phyloP scores from a whole-genome alignment of 2,797 vertebrate genomes.

The Okamejei kenojei region DNA sequence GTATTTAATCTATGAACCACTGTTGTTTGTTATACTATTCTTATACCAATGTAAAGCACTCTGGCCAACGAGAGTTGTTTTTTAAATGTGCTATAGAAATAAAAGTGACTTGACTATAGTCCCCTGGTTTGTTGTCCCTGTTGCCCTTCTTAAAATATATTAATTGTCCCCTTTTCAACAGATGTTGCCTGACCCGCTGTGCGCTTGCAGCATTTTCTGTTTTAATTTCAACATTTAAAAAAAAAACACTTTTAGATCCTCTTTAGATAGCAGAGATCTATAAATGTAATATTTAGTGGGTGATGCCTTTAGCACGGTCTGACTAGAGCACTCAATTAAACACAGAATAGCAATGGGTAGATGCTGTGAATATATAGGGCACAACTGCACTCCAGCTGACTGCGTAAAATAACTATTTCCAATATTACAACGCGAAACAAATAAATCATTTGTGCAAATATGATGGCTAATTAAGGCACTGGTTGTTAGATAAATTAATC shows the following conservation, averaged over 20 bases:
- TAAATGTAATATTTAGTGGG: not conserved
- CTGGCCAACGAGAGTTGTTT: no score
- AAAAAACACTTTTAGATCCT: not conserved
- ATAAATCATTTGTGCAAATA: slow-evolving; percentile 22
- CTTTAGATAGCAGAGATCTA: not conserved
- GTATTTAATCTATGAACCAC: no score
- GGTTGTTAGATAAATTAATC: slow-evolving; percentile 17
- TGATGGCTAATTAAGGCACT: not conserved
- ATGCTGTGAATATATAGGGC: not conserved
- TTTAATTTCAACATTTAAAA: not conserved
- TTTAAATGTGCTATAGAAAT: no score
- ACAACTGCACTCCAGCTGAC: not conserved
- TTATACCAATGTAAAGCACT: no score
- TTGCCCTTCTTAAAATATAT: no score
- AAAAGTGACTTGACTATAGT: no score
- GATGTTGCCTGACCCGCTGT: not conserved
- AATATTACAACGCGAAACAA: not conserved
- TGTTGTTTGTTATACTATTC: no score
- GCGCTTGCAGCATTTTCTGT: not conserved
- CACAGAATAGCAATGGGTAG: not conserved
- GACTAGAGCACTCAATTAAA: not conserved
- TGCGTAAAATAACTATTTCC: not conserved
- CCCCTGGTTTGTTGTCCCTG: no score
- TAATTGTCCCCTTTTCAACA: no score
- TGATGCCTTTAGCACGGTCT: not conserved